Evolutionary conservation across 2,888 invertebrate species (phyloP), one percentile per base, ranked within the genome.

Genomic region (Caenorhabditis becei): DNA sequence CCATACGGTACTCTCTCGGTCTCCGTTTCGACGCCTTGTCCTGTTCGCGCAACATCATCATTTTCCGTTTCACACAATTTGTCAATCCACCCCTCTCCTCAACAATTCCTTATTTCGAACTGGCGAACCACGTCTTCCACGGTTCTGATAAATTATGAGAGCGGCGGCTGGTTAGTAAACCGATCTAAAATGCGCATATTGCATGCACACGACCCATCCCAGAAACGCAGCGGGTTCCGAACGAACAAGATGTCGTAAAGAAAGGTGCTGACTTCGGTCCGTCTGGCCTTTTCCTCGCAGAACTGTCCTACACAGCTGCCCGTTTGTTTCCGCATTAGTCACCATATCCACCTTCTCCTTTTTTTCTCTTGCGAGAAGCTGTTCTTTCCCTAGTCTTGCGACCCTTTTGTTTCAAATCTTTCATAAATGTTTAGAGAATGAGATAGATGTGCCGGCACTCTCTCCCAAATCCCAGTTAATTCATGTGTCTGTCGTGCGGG

Each of bases 131-230:
- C 5, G 4, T 37, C 24, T 44, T 24, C 20, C 32, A 35, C 20
- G n/a, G n/a, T n/a, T 37, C 18, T 51, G 49, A 65, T 59, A 51
- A 66, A 74, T 66, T 74, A 51, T 44, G 24, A 7, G 18, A 24
- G 44, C 41, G 41, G 28, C 26, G 49, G 49, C 24, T 14, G 62
- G 7, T 47, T 56, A 35, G 74, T 59, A 58, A 74, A 66, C 23
- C 66, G 65, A 75, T 66, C 61, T 61, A 61, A 66, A 75, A 66
- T 67, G 75, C 75, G 66, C 75, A 75, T 75, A 66, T 66, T 75
- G 75, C 75, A 75, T 75, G 66, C 59, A 58, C 75, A 59, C 20
- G 5, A 47, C 28, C 58, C 58, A 67, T 72, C 44, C 63, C 23
- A 20, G 35, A 0, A 37, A 32, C 65, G n/a, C 74, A 66, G 65